These are phyloP conservation scores for Apodemia mormo DNA, from an alignment of 2,888 invertebrate genomes.

Conservation along the genomic window DNA sequence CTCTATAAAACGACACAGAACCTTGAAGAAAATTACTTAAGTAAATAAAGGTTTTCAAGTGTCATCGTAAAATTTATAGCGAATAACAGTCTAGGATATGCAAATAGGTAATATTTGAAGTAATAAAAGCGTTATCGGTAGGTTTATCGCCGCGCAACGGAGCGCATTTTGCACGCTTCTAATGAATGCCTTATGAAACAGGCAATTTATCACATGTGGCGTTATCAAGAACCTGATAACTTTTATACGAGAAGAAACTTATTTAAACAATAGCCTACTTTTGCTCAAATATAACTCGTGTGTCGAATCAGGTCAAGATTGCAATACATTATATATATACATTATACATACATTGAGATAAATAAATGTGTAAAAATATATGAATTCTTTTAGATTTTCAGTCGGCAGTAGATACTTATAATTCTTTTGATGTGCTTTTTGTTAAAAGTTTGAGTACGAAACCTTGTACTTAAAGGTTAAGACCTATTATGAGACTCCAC, in stretches of 20 bases:
- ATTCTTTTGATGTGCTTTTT: too few species aligned
- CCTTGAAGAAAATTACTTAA: not conserved
- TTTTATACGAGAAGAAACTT: slow-evolving; percentile 67
- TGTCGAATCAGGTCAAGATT: not conserved
- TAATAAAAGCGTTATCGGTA: slow-evolving; percentile 74
- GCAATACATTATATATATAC: not conserved
- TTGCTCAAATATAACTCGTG: slow-evolving; percentile 13
- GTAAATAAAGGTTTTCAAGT: slow-evolving; percentile 17
- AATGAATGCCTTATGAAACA: slow-evolving; percentile 81
- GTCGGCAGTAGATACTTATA: too few species aligned
- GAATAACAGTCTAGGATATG: slow-evolving; percentile 58
- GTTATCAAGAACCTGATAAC: slow-evolving; percentile 76
- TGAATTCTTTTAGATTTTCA: not conserved
- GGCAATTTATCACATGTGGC: slow-evolving; percentile 78
- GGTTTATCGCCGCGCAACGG: slow-evolving; percentile 76
- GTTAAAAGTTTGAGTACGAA: too few species aligned
- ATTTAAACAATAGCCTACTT: slow-evolving; percentile 61
- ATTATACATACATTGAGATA: not conserved
- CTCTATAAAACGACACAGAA: not conserved
- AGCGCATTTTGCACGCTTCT: slow-evolving; percentile 78
- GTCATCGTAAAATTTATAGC: slow-evolving; percentile 41
- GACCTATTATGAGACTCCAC: too few species aligned
- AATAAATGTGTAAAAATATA: not conserved
- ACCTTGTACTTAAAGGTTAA: too few species aligned
- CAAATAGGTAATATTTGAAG: slow-evolving; percentile 77